A percentile compares a stretch with the other conserved stretches of the same genome.
Conservation (phyloP, 2,113 vertebrate genomes). For the Zapornia atra region DNA sequence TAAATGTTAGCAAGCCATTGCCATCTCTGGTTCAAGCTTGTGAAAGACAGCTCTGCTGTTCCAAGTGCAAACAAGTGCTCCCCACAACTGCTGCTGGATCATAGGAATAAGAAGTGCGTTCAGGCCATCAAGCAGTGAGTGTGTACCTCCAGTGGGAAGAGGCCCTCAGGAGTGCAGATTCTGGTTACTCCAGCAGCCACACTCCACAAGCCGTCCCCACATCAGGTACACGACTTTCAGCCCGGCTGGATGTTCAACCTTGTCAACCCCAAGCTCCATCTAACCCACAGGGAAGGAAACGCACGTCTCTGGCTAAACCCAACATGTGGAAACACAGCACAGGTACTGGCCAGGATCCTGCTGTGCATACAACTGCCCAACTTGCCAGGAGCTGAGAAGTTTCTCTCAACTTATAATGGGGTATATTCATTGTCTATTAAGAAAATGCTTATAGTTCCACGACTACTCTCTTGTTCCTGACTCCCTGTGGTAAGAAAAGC, state of each 20-base stretch:
- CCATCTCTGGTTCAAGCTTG: neutral
- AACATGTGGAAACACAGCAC: fast-evolving
- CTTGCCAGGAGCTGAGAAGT: neutral
- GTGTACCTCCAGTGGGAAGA: neutral
- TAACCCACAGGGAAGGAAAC: neutral
- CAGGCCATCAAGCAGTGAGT: neutral
- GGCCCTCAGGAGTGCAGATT: neutral
- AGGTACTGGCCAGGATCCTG: neutral
- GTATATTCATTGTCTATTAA: fast-evolving
- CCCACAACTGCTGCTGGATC: neutral
- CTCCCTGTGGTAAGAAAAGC: neutral
- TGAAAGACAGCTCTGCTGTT: neutral
- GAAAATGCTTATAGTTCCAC: neutral
- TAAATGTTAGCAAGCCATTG: neutral
- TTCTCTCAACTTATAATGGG: neutral
- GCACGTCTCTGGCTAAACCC: neutral
- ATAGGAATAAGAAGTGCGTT: fast-evolving
- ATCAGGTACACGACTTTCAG: neutral
- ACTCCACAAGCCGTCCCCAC: neutral
- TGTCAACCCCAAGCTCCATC: neutral
- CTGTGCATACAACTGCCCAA: neutral
- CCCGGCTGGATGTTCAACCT: neutral
- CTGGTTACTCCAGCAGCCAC: neutral
- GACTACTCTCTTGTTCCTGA: neutral
- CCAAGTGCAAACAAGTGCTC: neutral